phyloP scores from a whole-genome alignment of 2,797 vertebrate species.

The Lutjanus campechanus region DNA sequence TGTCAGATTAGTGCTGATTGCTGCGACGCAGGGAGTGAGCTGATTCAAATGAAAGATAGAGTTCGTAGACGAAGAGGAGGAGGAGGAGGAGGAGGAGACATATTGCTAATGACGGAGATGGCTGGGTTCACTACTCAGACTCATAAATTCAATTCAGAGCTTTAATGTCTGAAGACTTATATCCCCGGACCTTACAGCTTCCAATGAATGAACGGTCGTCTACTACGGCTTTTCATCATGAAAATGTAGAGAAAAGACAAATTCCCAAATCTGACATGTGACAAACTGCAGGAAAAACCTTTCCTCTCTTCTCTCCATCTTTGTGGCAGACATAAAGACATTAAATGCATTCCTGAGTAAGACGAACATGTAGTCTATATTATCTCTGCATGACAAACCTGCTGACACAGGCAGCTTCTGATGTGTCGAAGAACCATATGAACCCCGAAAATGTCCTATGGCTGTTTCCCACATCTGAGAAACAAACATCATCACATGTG shows the following conservation, averaged over 20 bases:
- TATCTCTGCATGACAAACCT: neutral
- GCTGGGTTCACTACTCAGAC: conserved; percentile 46
- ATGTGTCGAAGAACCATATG: neutral
- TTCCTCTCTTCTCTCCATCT: neutral
- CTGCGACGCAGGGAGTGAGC: conserved; percentile 5
- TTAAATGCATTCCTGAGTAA: conserved; percentile 3
- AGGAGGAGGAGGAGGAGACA: conserved; percentile 20
- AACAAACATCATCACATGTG: conserved; percentile 22
- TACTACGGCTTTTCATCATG: conserved; percentile 22
- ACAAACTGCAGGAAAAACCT: conserved; percentile 29
- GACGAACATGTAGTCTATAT: neutral
- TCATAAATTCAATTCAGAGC: conserved; percentile 60
- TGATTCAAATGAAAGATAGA: conserved; percentile 42
- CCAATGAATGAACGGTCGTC: conserved; percentile 45
- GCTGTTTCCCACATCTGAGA: conserved; percentile 13
- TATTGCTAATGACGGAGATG: conserved; percentile 49
- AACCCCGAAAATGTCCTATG: conserved; percentile 8
- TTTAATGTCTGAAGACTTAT: conserved; percentile 55
- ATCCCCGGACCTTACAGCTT: conserved; percentile 40
- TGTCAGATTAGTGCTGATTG: conserved; percentile 58
- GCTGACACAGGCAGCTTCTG: neutral
- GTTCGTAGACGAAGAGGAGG: conserved; percentile 7
- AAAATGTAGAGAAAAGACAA: conserved; percentile 22
- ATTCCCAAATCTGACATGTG: conserved; percentile 38
- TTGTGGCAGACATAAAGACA: neutral